These are phyloP conservation scores for Empis stercorea DNA, from an alignment of 2,888 invertebrate species.

Conservation along the genomic window DNA sequence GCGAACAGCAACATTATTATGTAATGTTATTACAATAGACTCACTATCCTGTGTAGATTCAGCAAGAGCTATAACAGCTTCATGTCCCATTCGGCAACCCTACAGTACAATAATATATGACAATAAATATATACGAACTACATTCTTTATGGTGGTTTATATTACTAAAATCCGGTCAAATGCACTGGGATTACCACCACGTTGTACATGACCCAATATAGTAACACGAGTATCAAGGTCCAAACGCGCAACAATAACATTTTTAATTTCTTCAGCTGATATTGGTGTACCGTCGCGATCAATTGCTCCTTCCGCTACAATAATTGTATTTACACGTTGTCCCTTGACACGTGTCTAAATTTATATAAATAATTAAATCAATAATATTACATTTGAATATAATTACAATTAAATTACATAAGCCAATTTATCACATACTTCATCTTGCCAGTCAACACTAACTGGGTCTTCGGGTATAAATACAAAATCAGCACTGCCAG, in stretches of 20 bases:
- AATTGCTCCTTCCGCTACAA: slow-evolving; percentile 91
- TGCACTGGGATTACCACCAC: slow-evolving; percentile 91
- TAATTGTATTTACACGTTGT: slow-evolving; percentile 86
- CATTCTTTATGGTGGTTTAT: too few species aligned
- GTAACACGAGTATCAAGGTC: slow-evolving; percentile 91
- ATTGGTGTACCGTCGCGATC: slow-evolving; percentile 84
- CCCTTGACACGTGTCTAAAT: slow-evolving; percentile 71
- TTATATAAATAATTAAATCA: neutral
- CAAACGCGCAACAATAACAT: slow-evolving; percentile 74
- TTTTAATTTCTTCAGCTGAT: slow-evolving; percentile 73
- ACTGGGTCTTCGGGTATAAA: slow-evolving; percentile 94
- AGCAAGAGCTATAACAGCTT: slow-evolving; percentile 90
- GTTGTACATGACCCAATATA: slow-evolving; percentile 92
- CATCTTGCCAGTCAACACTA: slow-evolving; percentile 71
- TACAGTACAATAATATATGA: slow-evolving; percentile 26
- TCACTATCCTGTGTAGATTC: slow-evolving; percentile 75
- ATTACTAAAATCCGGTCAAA: slow-evolving; percentile 86
- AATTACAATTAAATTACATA: too few species aligned
- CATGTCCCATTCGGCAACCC: slow-evolving; percentile 96
- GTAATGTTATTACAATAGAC: slow-evolving; percentile 76
- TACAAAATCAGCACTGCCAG: slow-evolving; percentile 87
- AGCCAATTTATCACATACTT: slow-evolving; percentile 56
- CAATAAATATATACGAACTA: too few species aligned
- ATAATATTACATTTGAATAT: too few species aligned
- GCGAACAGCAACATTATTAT: slow-evolving; percentile 92